Evolutionary conservation across 2,113 vertebrate genomes (phyloP).

Genomic region (Gorilla gorilla): DNA sequence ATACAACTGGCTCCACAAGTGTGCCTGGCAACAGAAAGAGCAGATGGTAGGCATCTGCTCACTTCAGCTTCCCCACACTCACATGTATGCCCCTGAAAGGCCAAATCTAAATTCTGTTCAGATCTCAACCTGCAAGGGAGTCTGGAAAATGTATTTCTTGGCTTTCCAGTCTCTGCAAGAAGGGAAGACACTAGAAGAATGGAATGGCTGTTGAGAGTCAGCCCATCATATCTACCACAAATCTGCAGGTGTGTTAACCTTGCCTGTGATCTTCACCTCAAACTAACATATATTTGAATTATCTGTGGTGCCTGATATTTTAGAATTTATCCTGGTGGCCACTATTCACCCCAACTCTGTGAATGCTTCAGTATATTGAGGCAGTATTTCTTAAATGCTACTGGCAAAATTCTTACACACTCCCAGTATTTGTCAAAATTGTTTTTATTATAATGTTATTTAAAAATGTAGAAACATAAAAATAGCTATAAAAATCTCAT

Average conservation of each 20-base stretch:
- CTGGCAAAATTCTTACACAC: neutral
- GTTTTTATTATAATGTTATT: conserved; percentile 36
- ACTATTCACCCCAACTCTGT: neutral
- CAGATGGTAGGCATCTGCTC: neutral
- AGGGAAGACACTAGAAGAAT: neutral
- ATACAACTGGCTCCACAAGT: neutral
- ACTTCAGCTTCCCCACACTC: neutral
- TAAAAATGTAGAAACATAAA: conserved; percentile 49
- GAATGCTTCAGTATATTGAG: neutral
- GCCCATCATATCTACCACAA: neutral
- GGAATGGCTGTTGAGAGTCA: neutral
- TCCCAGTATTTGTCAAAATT: neutral
- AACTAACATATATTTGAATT: neutral
- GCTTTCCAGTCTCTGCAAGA: neutral
- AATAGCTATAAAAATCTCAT: conserved; percentile 40
- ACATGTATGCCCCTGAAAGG: neutral
- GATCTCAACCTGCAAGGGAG: neutral
- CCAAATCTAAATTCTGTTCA: neutral
- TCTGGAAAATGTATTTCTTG: conserved; percentile 22
- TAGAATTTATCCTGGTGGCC: neutral
- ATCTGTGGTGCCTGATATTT: neutral
- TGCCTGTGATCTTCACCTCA: neutral
- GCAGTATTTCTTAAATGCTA: neutral
- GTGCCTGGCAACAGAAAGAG: neutral
- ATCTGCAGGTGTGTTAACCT: neutral